Evolutionary conservation across 1,140 invertebrate species (phyloP).

Genomic region (Drosophila nasuta): DNA sequence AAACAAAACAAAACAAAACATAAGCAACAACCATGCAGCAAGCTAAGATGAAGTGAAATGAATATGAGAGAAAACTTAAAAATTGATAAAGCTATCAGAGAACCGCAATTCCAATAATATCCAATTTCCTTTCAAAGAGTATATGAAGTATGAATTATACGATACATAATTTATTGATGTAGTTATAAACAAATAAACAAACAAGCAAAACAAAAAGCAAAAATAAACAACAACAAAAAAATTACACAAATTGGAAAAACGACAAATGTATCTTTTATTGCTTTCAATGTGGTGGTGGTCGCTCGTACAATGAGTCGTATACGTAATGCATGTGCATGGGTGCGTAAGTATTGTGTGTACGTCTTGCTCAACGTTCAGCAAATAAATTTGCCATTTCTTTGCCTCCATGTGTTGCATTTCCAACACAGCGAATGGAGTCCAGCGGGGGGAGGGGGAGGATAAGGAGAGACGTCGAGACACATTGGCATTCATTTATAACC

Average conservation of each 20-base stretch:
- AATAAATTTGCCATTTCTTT: constrained; percentile 33
- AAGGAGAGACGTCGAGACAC: constrained; percentile 6
- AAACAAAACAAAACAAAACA: neutral
- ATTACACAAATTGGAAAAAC: constrained; percentile 81
- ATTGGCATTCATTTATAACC: constrained; percentile 49
- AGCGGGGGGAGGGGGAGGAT: neutral
- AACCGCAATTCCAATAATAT: constrained; percentile 50
- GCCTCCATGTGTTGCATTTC: constrained; percentile 12
- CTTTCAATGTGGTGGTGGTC: neutral
- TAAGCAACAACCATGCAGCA: neutral
- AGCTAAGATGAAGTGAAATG: neutral
- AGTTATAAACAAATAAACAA: constrained; percentile 81
- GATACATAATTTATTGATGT: constrained; percentile 82
- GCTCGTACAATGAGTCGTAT: neutral
- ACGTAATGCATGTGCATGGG: neutral
- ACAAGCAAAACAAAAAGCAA: constrained; percentile 29
- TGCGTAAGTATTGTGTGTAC: constrained; percentile 5
- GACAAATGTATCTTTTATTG: constrained; percentile 49
- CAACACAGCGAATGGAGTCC: neutral
- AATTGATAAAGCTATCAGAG: constrained; percentile 7
- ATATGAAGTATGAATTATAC: constrained; percentile 73
- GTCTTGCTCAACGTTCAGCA: constrained; percentile 35
- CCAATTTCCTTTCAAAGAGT: constrained; percentile 75
- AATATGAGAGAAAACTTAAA: neutral
- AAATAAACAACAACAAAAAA: constrained; percentile 42